Conservation (phyloP, 2,888 invertebrate species). For the Amphipoea oculea region DNA sequence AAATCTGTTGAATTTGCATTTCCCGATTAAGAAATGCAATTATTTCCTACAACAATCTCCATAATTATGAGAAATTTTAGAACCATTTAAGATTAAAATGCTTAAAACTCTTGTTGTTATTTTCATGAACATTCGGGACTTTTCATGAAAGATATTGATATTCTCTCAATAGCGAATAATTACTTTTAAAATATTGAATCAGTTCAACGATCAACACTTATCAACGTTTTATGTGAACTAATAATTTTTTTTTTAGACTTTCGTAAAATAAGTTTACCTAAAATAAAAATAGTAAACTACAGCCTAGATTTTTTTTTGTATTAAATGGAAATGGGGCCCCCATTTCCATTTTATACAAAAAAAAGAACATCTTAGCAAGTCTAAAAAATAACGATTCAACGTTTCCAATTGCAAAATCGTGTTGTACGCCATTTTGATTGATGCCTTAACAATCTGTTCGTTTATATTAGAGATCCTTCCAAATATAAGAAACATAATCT, state of each 20-base stretch:
- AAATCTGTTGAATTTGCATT: neutral
- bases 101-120: neutral
- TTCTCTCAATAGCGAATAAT: neutral
- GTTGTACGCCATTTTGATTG: constrained; percentile 47
- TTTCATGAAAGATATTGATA: neutral
- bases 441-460: constrained; percentile 30
- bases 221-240: neutral
- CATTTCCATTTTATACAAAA: neutral
- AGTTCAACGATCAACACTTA: neutral
- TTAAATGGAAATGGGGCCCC: too few species aligned
- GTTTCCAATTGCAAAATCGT: constrained; percentile 15
- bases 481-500: constrained; percentile 37
- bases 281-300: neutral
- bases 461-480: constrained; percentile 27
- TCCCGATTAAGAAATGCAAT: neutral
- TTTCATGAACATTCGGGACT: neutral
- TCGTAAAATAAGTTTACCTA: neutral
- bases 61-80: too few species aligned
- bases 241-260: too few species aligned
- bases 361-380: neutral
- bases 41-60: neutral
- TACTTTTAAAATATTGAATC: neutral
- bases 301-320: too few species aligned
- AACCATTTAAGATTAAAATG: neutral
- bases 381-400: neutral